Evolutionary conservation across 2,797 vertebrate species (phyloP).

Genomic region (Falco columbarius): DNA sequence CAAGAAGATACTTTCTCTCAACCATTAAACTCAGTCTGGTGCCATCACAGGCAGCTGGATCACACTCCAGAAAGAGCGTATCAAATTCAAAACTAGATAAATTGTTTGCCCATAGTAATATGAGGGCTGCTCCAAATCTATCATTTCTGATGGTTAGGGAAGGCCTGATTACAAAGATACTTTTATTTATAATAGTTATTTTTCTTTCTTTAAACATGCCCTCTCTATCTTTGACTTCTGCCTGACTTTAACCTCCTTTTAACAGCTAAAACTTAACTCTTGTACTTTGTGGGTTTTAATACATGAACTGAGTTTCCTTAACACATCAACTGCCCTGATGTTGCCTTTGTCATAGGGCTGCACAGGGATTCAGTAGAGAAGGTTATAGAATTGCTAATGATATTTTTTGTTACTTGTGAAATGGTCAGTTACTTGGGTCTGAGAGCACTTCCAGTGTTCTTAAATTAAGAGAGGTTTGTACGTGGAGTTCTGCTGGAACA

Average conservation of each 20-base stretch:
- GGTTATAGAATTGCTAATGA: not conserved
- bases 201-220: not conserved
- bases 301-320: not conserved
- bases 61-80: not conserved
- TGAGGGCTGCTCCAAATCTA: not conserved
- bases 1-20: not conserved
- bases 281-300: not conserved
- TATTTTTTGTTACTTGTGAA: not conserved
- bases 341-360: not conserved
- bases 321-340: not conserved
- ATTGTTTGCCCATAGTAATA: not conserved
- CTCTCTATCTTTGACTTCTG: not conserved
- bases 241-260: not conserved
- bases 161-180: not conserved
- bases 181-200: not conserved
- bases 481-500: not conserved
- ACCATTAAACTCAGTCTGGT: not conserved
- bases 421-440: not conserved
- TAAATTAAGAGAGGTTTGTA: not conserved
- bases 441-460: not conserved
- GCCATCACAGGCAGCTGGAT: not conserved
- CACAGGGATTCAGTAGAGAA: not conserved
- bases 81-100: not conserved
- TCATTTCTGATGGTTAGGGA: not conserved
- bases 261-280: not conserved